Percentiles rank a stretch among this genome's conserved stretches.
Conservation (phyloP, 2,888 invertebrate genomes). For the Camponotus fellah region DNA sequence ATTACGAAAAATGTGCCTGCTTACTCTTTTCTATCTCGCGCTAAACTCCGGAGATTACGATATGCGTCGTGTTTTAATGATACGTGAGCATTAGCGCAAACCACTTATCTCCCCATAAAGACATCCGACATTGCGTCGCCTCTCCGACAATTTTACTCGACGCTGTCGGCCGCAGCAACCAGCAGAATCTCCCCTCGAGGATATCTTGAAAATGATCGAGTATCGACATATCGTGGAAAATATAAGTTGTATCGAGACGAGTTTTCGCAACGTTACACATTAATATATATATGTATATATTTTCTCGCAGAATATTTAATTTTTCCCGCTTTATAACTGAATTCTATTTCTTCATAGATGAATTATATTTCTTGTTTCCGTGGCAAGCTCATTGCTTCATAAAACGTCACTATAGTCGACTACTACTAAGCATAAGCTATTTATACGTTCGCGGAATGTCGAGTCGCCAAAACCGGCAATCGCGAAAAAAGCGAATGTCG, state of each 20-base stretch:
- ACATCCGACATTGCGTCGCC: constrained; percentile 63
- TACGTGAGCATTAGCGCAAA: constrained; percentile 67
- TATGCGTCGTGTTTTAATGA: constrained; percentile 68
- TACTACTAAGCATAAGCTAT: background rate
- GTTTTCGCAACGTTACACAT: background rate
- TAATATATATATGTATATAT: background rate
- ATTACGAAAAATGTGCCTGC: constrained; percentile 65
- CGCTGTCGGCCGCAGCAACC: constrained; percentile 32
- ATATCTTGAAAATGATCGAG: constrained; percentile 35
- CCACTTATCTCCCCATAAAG: constrained; percentile 71
- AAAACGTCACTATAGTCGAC: background rate
- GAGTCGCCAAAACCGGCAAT: background rate
- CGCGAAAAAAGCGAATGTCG: constrained; percentile 24
- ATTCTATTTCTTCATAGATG: background rate
- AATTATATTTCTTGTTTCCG: background rate
- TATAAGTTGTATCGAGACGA: background rate
- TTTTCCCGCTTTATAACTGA: background rate
- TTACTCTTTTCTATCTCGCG: constrained; percentile 56
- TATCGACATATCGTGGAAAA: constrained; percentile 13
- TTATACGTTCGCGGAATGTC: constrained; percentile 14
- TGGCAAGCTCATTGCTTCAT: background rate
- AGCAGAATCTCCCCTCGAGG: constrained; percentile 20
- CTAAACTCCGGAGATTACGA: constrained; percentile 64
- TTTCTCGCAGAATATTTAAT: constrained; percentile 9
- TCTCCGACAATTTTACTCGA: constrained; percentile 63